Conservation (phyloP, 2,113 vertebrate species). For the Scolopax mira region DNA sequence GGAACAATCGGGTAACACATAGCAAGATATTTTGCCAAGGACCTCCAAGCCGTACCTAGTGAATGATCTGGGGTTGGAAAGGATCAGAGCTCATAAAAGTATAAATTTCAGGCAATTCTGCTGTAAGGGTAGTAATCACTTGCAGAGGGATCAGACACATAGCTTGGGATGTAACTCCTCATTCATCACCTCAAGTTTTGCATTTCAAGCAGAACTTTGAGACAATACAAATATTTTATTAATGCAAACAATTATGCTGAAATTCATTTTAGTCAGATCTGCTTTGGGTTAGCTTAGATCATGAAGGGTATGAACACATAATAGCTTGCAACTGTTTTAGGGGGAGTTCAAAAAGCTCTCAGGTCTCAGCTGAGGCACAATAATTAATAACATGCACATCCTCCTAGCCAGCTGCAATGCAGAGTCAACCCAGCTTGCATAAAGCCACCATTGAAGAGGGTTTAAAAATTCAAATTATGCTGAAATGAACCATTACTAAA, state of each 20-base stretch:
- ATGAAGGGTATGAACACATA: not conserved
- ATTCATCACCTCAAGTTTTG: not conserved
- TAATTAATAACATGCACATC: not conserved
- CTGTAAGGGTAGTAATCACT: not conserved
- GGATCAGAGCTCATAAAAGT: not conserved
- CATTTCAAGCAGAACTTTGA: conserved; percentile 4
- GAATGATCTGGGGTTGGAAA: not conserved
- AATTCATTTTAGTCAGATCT: not conserved
- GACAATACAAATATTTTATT: not conserved
- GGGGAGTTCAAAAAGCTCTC: not conserved
- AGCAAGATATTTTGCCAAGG: not conserved
- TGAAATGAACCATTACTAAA: not conserved
- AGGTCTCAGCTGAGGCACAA: not conserved
- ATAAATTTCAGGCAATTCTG: not conserved
- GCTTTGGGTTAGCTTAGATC: not conserved
- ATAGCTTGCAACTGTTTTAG: not conserved
- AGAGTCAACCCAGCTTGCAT: not conserved
- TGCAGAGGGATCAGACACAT: not conserved
- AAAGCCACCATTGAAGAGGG: not conserved
- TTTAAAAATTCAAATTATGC: not conserved
- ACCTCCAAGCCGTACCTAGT: not conserved
- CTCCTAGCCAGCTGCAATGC: not conserved
- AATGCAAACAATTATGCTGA: not conserved
- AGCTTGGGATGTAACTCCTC: not conserved
- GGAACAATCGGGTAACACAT: not conserved